Base-by-base conservation (phyloP, 2,113 vertebrate genomes). In the Corythoichthys haematopterus region DNA sequence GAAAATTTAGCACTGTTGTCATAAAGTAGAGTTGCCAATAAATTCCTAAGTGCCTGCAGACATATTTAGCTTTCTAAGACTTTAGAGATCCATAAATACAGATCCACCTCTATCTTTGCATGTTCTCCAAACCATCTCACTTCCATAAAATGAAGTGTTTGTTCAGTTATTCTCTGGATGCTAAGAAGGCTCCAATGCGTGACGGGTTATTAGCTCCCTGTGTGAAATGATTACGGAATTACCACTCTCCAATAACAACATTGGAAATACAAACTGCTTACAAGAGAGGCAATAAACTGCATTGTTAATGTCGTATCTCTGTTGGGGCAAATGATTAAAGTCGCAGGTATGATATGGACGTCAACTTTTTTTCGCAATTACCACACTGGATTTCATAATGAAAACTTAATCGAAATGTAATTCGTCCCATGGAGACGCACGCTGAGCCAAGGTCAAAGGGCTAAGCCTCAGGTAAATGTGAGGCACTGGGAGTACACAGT, bases 391-490 rank as follows among this genome's bases (percentile, higher is more conserved):
- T 60, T 76, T 79, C 71, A 80, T 57, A 74, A 61, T 48, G 76
- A 81, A 6, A 75, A 12, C 36, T 70, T 69, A 73, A 84, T 85
- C 70, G 48, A 72, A 79, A 78, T 74, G 69, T 70, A 71, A 83
- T 87, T 77, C 3, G 75, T 75, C 75, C 69, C 65, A 74, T 73
- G 69, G 72, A 70, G 72, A 77, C 65, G 51, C 78, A 67, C 75
- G 77, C 76, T 67, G 79, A 64, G 76, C 6, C 10, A 65, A 77
- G 88, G 84, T 88, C 81, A 90, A 84, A 82, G 83, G 84, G 83
- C 61, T 87, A 90, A 91, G 85, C 86, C 81, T 88, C 78, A 85
- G 88, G 87, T 91, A 89, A 88, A 89, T 87, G 78, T 28, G 68
- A 86, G 75, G 75, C 80, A 76, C 67, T 81, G 68, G 85, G 83